These are phyloP conservation scores for Thymelicus lineola DNA, from an alignment of 2,888 invertebrate genomes.

Conservation along the genomic window DNA sequence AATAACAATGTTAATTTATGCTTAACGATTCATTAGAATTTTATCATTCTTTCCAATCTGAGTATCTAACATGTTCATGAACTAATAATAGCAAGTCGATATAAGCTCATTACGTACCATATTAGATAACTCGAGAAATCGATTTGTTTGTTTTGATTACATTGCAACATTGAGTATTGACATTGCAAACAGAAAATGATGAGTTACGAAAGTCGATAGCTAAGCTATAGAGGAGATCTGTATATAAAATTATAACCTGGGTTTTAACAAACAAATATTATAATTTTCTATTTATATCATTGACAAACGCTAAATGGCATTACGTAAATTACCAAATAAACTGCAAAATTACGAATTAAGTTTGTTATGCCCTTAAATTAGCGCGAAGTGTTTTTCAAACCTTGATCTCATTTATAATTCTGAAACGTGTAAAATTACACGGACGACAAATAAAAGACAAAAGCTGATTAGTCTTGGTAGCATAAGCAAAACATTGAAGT, in stretches of 20 bases:
- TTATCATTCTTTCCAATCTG: neutral
- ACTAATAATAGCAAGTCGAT: neutral
- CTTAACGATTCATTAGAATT: neutral
- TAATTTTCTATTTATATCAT: too few species aligned
- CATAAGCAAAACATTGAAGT: too few species aligned
- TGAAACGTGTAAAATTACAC: conserved; percentile 1
- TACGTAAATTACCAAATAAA: neutral
- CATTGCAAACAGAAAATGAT: neutral
- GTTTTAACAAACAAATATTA: too few species aligned
- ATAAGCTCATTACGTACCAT: neutral
- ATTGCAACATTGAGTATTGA: neutral
- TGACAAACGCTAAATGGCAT: neutral
- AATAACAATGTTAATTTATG: neutral
- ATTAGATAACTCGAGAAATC: conserved; percentile 16
- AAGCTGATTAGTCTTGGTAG: too few species aligned
- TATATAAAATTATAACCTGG: too few species aligned
- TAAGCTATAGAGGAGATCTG: too few species aligned
- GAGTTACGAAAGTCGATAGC: neutral
- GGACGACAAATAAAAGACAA: too few species aligned
- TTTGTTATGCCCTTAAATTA: conserved; percentile 7
- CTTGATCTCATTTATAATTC: conserved; percentile 18
- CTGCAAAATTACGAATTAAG: neutral
- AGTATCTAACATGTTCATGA: neutral
- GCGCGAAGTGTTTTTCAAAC: conserved; percentile 11
- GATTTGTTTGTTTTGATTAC: conserved; percentile 14